These are phyloP conservation scores for Petrocephalus microphthalmus DNA, from an alignment of 2,113 vertebrate species.

Conservation along the genomic window DNA sequence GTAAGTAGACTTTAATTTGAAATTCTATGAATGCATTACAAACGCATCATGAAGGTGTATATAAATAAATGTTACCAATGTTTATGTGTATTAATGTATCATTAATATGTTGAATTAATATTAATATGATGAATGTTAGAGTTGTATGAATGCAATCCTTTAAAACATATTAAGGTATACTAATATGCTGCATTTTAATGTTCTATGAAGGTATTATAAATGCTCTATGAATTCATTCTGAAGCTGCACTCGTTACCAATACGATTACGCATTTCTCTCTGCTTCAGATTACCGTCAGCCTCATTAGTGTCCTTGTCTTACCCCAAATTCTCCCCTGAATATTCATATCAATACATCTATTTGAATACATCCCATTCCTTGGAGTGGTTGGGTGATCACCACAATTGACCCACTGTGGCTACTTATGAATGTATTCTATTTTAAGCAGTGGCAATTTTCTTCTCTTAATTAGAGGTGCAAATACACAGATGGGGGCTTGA, in stretches of 20 bases:
- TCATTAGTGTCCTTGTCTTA: background rate
- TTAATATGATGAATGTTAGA: background rate
- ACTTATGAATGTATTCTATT: conserved; percentile 14
- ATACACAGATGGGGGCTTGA: background rate
- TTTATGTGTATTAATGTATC: background rate
- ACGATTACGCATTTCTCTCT: background rate
- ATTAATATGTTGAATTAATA: too few species aligned
- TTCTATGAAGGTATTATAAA: background rate
- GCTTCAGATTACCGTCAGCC: conserved; percentile 14
- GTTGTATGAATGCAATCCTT: background rate
- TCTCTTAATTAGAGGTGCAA: conserved; percentile 17
- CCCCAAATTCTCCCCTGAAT: background rate
- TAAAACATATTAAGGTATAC: background rate
- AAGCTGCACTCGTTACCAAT: background rate
- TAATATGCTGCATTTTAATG: background rate
- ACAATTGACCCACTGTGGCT: background rate
- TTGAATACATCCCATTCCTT: conserved; percentile 2
- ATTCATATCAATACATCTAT: background rate
- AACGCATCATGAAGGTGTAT: background rate
- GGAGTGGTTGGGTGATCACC: background rate
- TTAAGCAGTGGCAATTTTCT: conserved; percentile 17
- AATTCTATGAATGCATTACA: background rate
- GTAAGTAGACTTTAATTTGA: background rate
- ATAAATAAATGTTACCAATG: background rate
- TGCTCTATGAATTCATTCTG: background rate